Conservation (phyloP, 2,113 vertebrate species). For the Pomatorhinus ruficollis region DNA sequence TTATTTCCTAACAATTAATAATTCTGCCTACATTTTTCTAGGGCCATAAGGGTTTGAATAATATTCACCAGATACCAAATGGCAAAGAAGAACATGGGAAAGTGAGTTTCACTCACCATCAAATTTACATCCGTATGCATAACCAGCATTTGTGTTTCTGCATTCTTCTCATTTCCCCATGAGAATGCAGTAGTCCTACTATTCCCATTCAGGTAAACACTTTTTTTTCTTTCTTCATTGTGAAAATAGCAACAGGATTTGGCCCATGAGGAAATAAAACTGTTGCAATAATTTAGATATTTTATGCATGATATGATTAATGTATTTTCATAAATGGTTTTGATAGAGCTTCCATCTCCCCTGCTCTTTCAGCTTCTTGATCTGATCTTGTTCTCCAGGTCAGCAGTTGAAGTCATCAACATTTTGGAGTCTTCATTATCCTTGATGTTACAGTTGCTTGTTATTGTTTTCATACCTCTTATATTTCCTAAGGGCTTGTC, state of each 20-base stretch:
- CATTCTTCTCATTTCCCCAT: conserved; percentile 14
- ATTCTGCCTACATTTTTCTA: not conserved
- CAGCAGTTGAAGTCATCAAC: not conserved
- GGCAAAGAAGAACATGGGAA: conserved; percentile 7
- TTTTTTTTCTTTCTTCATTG: not conserved
- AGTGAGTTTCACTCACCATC: conserved; percentile 8
- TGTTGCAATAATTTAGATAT: not conserved
- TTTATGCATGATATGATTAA: not conserved
- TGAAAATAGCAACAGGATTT: not conserved
- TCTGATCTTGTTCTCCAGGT: not conserved
- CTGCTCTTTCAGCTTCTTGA: not conserved
- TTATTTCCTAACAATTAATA: not conserved
- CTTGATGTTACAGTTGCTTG: not conserved
- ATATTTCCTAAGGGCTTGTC: not conserved
- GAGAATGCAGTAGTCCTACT: conserved; percentile 13
- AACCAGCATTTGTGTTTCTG: not conserved
- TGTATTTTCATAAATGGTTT: not conserved
- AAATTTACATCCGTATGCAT: conserved; percentile 49
- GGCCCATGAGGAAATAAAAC: not conserved
- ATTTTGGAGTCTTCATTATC: not conserved
- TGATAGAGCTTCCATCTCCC: not conserved
- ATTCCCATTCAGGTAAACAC: conserved; percentile 18
- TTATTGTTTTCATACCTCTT: not conserved
- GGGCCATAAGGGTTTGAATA: not conserved
- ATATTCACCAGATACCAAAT: not conserved